Conservation (phyloP, 2,888 invertebrate species). For the Monoplex corrugatus region DNA sequence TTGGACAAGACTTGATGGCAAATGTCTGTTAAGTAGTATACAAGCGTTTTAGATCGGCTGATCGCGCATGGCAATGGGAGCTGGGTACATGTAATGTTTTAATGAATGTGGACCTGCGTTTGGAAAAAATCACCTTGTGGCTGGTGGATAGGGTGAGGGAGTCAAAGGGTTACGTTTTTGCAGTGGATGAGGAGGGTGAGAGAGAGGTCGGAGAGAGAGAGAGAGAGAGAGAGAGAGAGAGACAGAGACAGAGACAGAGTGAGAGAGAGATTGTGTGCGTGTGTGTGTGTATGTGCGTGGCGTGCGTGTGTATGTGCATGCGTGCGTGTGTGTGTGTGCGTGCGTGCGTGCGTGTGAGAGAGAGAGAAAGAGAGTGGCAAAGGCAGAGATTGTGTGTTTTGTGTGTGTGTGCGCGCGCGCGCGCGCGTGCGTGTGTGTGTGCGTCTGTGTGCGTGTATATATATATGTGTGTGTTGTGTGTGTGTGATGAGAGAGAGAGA, state of each 20-base stretch:
- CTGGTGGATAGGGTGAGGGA: background rate
- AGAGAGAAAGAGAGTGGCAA: background rate
- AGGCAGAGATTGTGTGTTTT: background rate
- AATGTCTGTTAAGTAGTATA: background rate
- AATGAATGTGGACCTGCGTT: background rate
- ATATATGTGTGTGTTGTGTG: too few relatives aligned
- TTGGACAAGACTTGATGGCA: background rate
- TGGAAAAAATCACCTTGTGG: background rate
- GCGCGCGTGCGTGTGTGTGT: too few relatives aligned
- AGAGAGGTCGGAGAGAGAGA: background rate
- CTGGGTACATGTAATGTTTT: background rate
- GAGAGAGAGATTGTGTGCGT: background rate
- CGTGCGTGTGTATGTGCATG: background rate
- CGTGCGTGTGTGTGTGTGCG: too few relatives aligned
- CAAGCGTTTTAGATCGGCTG: too few relatives aligned
- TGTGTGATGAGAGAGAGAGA: too few relatives aligned
- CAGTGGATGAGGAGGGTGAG: too few relatives aligned
- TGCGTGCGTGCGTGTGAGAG: background rate
- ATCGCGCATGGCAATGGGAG: background rate
- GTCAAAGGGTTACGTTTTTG: too few relatives aligned
- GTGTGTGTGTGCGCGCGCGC: too few relatives aligned
- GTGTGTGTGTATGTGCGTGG: background rate
- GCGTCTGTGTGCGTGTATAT: too few relatives aligned
- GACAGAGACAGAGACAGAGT: background rate
- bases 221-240: slow-evolving; percentile 14